Base-by-base conservation (phyloP, 2,113 vertebrate genomes). In the Grammomys dolichurus region DNA sequence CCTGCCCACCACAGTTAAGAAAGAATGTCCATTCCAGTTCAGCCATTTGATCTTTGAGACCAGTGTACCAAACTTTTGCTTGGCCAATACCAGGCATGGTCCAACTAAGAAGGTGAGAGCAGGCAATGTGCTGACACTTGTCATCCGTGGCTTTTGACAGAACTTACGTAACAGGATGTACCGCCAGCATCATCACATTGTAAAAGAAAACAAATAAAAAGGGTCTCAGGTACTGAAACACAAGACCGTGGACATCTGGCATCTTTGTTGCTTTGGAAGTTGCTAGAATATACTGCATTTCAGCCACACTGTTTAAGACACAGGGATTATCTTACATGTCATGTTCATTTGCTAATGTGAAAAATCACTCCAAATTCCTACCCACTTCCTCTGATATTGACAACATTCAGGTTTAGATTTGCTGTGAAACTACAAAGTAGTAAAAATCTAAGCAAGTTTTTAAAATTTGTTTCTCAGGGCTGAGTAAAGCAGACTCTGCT, bases 171-270 rank as follows among this genome's bases (percentile, higher is more conserved):
- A 80, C 8, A 22, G 40, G 81, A n/a, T 40, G 26, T 5, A 22
- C 80, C 26, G 17, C 67, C n/a, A 16, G 81, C 70, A 77, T 95
- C 40, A 48, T 69, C 92, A 97, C 94, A 40, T 89, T 86, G 85
- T 95, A 88, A 97, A 97, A 96, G 97, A 95, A 96, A 98, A 95
- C 65, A 97, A 97, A 97, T 86, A 60, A 95, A 93, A 88, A 78
- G 69, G 40, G 12, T 63, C n/a, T 51, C 0, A 5, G 54, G 72
- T n/a, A 75, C 87, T 87, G 96, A 97, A 96, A 97, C 65, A 58
- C n/a, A 95, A 97, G 94, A 82, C 33, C 70, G 43, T 54, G 63
- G 88, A 95, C 92, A 96, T 96, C 96, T 97, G 97, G 94, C 72
- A 73, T 92, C 14, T 65, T 69, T 20, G 19, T 19, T 58, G 46